Evolutionary conservation across 1,140 invertebrate genomes (phyloP).

Genomic region (Aphaenogaster floridana): DNA sequence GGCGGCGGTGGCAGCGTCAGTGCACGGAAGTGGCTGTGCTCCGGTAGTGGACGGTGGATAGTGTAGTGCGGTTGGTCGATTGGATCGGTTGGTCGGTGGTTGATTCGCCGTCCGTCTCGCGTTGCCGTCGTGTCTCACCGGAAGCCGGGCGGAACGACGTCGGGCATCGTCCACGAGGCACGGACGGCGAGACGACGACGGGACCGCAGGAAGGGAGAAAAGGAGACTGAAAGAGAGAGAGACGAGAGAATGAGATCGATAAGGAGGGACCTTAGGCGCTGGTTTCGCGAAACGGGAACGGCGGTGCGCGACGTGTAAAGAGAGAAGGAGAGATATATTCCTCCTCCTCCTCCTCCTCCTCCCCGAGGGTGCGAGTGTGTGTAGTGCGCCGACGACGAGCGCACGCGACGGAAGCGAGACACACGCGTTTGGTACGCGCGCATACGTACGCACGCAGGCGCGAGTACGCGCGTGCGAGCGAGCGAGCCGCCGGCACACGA

Average conservation of each 20-base stretch:
- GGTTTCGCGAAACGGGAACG: conserved; percentile 48
- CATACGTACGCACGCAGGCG: conserved; percentile 25
- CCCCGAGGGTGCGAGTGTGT: not conserved
- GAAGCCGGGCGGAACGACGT: not conserved
- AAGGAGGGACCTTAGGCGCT: conserved; percentile 57
- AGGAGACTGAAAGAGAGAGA: conserved; percentile 51
- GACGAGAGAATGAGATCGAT: conserved; percentile 54
- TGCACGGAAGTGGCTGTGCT: conserved; percentile 72
- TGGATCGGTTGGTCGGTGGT: conserved; percentile 63
- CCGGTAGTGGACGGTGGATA: conserved; percentile 72
- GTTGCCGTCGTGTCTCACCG: conserved; percentile 45
- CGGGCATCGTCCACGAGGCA: not conserved
- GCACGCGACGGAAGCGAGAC: conserved; percentile 36
- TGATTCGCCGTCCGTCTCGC: conserved; percentile 44
- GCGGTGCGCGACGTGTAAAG: conserved; percentile 2
- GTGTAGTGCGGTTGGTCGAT: conserved; percentile 71
- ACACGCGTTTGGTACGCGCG: conserved; percentile 25
- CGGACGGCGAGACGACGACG: conserved; percentile 7
- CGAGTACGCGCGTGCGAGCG: not conserved
- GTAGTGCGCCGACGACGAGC: conserved; percentile 25
- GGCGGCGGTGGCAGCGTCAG: conserved; percentile 44
- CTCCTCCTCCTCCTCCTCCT: not conserved
- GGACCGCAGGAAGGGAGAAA: conserved; percentile 1
- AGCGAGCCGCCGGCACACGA: conserved; percentile 27
- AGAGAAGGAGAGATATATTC: conserved; percentile 37